Evolutionary conservation across 2,797 vertebrate species (phyloP).

Genomic region (Zonotrichia albicollis): DNA sequence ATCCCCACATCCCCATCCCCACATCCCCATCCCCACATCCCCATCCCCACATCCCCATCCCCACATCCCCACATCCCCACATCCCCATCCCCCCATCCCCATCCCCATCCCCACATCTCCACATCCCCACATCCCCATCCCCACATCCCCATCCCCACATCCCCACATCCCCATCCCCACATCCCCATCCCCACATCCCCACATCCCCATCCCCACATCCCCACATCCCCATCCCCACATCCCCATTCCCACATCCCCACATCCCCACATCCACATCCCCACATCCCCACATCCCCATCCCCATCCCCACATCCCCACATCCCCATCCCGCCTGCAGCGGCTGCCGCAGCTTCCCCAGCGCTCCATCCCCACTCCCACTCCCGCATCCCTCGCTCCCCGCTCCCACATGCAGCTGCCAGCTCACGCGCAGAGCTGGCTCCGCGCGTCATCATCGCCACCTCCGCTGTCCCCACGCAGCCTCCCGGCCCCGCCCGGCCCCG

Average conservation of each 20-base stretch:
- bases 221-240: too few species aligned
- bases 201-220: too few species aligned
- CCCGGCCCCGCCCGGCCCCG: neutral
- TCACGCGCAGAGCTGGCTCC: slow-evolving; percentile 5
- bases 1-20: too few species aligned
- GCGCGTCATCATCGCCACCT: slow-evolving; percentile 40
- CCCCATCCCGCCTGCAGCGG: neutral
- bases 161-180: too few species aligned
- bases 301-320: neutral
- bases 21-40: too few species aligned
- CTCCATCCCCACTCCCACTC: slow-evolving; percentile 12
- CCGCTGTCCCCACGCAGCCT: slow-evolving; percentile 18
- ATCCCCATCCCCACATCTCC: too few species aligned
- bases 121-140: too few species aligned
- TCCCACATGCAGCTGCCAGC: slow-evolving; percentile 50
- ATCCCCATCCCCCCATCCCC: neutral
- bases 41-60: too few species aligned
- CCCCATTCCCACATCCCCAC: too few species aligned
- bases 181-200: too few species aligned
- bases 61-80: too few species aligned
- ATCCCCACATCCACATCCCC: neutral
- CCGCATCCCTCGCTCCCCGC: neutral
- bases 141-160: neutral
- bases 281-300: neutral
- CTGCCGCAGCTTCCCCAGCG: neutral